Conservation (phyloP, 2,888 invertebrate genomes). For the Strigamia maritima region DNA sequence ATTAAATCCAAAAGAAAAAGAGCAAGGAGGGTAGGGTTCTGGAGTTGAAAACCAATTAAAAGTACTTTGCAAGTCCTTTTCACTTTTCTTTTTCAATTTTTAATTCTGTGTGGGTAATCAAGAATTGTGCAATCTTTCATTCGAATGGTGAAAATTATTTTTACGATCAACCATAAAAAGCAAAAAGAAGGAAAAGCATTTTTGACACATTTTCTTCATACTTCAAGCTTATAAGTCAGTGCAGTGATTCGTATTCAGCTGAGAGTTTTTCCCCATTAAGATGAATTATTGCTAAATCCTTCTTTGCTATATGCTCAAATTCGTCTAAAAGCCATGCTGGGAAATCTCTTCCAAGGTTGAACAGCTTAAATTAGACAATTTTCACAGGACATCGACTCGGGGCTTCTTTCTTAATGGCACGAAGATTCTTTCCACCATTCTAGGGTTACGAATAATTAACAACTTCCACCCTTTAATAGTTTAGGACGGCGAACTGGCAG, state of each 20-base stretch:
- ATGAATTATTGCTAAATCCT: conserved; percentile 15
- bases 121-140: neutral
- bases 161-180: conserved; percentile 5
- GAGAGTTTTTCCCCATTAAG: conserved; percentile 10
- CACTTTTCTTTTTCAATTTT: neutral
- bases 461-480: conserved; percentile 15
- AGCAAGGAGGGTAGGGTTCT: no score
- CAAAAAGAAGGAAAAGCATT: conserved; percentile 5
- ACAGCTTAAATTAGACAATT: conserved; percentile 9
- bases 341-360: conserved; percentile 15
- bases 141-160: conserved; percentile 6
- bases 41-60: no score
- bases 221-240: conserved; percentile 9
- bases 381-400: conserved; percentile 15
- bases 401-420: conserved; percentile 15
- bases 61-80: no score
- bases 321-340: conserved; percentile 10
- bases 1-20: no score
- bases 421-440: neutral
- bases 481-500: neutral
- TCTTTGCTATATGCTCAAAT: conserved; percentile 10
- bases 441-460: conserved; percentile 10
- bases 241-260: conserved; percentile 15
- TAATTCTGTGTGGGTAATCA: neutral
- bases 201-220: conserved; percentile 15